Percentiles rank a stretch among this genome's conserved stretches.
Evolutionary conservation across 2,797 vertebrate species (phyloP).

Genomic region (Hippopotamyrus pictus): DNA sequence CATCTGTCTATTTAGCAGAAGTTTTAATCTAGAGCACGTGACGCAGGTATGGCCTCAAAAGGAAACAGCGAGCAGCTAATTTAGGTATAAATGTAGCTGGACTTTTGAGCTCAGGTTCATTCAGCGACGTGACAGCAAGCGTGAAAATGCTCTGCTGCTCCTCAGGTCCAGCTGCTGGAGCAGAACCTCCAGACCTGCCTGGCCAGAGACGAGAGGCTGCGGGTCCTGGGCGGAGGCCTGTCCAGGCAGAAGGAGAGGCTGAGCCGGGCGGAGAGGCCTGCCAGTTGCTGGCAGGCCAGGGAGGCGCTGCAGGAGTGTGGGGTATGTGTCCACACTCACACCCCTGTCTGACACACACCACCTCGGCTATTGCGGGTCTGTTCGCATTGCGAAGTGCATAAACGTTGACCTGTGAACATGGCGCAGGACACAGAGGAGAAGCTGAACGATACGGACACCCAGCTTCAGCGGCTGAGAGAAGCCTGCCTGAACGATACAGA

Average conservation of each 20-base stretch:
- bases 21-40: background rate
- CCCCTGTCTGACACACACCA: background rate
- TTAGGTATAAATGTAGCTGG: background rate
- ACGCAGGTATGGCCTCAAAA: background rate
- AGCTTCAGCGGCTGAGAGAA: slow-evolving; percentile 59
- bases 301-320: slow-evolving; percentile 65
- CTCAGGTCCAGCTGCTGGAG: slow-evolving; percentile 68
- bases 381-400: background rate
- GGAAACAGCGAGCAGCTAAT: background rate
- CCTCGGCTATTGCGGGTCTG: background rate
- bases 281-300: slow-evolving; percentile 55
- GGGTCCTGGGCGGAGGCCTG: slow-evolving; percentile 57
- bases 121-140: background rate
- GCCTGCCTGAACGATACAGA: slow-evolving; percentile 28
- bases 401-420: background rate
- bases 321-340: slow-evolving; percentile 52
- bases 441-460: slow-evolving; percentile 52
- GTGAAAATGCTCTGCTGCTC: background rate
- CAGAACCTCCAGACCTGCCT: slow-evolving; percentile 58
- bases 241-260: slow-evolving; percentile 60
- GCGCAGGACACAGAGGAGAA: slow-evolving; percentile 62
- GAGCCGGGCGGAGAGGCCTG: slow-evolving; percentile 51
- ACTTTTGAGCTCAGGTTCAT: background rate
- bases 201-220: slow-evolving; percentile 68
- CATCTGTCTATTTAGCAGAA: background rate